These are phyloP conservation scores for Brachionus rotundiformis DNA, from an alignment of 1,140 invertebrate species.

Conservation along the genomic window DNA sequence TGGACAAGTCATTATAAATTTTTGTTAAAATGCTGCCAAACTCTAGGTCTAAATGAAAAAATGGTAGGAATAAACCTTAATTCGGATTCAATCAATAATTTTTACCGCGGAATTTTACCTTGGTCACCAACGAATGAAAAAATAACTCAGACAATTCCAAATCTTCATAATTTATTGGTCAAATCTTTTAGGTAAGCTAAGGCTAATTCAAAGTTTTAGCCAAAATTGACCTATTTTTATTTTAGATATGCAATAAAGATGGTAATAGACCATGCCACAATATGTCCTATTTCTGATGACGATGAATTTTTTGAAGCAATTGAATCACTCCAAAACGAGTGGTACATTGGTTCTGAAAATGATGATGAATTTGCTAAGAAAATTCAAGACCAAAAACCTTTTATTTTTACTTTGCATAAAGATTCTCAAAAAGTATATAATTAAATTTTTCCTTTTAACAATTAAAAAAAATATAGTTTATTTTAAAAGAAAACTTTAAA, in stretches of 20 bases:
- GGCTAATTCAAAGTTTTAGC: too few species aligned
- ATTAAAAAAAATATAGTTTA: slow-evolving; percentile 14
- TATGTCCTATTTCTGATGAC: slow-evolving; percentile 60
- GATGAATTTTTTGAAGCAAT: slow-evolving; percentile 63
- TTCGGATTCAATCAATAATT: slow-evolving; percentile 61
- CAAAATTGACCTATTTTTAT: too few species aligned
- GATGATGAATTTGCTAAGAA: slow-evolving; percentile 63
- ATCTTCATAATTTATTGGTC: slow-evolving; percentile 60
- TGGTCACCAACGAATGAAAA: slow-evolving; percentile 64
- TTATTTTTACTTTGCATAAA: slow-evolving; percentile 65
- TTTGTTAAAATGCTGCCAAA: slow-evolving; percentile 26
- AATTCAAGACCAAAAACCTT: slow-evolving; percentile 60
- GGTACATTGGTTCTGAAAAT: slow-evolving; percentile 65
- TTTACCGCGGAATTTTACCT: slow-evolving; percentile 62
- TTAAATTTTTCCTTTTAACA: background rate
- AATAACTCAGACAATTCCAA: slow-evolving; percentile 59
- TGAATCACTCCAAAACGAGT: slow-evolving; percentile 62
- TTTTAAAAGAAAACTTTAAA: slow-evolving; percentile 61
- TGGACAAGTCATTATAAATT: slow-evolving; percentile 51
- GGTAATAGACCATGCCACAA: slow-evolving; percentile 64
- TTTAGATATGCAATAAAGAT: slow-evolving; percentile 65
- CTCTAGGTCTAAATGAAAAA: slow-evolving; percentile 9
- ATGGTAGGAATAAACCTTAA: background rate
- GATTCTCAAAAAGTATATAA: slow-evolving; percentile 59
- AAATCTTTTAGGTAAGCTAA: slow-evolving; percentile 62